Conservation (phyloP, 2,888 invertebrate species). For the Meiosimyza platycephala region DNA sequence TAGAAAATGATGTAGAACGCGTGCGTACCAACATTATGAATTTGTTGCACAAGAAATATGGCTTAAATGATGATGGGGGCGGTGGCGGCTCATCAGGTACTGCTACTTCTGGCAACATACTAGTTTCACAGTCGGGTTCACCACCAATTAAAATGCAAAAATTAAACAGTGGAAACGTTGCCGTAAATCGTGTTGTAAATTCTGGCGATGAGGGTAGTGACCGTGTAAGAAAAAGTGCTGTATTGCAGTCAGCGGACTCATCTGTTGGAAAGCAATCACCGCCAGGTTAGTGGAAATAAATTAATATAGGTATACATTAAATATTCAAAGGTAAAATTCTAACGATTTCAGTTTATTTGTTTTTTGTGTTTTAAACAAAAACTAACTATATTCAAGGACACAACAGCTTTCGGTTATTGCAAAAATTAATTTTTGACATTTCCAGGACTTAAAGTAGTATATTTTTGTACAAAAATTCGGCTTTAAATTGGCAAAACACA, state of each 20-base stretch:
- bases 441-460: no score
- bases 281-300: constrained; percentile 50
- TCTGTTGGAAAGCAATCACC: constrained; percentile 54
- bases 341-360: background rate
- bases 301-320: no score
- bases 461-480: no score
- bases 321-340: no score
- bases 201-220: constrained; percentile 52
- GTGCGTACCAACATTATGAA: constrained; percentile 65
- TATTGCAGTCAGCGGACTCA: constrained; percentile 39
- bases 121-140: constrained; percentile 45
- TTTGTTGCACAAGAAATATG: constrained; percentile 66
- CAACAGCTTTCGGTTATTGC: no score
- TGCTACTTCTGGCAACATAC: constrained; percentile 22
- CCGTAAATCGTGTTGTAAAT: constrained; percentile 43
- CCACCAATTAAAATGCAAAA: constrained; percentile 66
- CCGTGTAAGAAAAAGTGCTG: constrained; percentile 55
- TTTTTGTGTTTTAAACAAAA: no score
- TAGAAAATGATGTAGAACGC: constrained; percentile 68
- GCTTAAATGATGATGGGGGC: constrained; percentile 62
- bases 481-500: no score
- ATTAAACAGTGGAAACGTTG: constrained; percentile 56
- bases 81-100: constrained; percentile 38
- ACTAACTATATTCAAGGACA: no score
- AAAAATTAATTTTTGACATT: no score